These are phyloP conservation scores for Sympetrum striolatum DNA, from an alignment of 2,888 invertebrate genomes.

Conservation along the genomic window DNA sequence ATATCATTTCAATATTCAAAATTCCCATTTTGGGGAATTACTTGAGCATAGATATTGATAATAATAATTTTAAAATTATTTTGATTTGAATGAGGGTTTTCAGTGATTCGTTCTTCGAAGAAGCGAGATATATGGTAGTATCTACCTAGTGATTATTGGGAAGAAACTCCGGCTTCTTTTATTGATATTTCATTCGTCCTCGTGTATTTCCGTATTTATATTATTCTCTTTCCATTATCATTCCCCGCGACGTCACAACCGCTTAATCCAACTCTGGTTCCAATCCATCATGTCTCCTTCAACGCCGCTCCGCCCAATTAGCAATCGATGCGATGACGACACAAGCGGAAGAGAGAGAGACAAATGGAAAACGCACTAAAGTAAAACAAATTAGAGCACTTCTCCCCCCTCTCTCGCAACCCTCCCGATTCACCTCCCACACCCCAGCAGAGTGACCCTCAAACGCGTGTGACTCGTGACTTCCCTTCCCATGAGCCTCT, in stretches of 20 bases:
- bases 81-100: too few species aligned
- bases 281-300: background rate
- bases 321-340: background rate
- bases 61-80: too few species aligned
- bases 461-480: constrained; percentile 33
- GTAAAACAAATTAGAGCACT: background rate
- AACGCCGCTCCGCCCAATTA: background rate
- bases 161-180: too few species aligned
- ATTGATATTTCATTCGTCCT: too few species aligned
- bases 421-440: background rate
- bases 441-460: background rate
- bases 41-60: too few species aligned
- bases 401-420: background rate
- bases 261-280: background rate
- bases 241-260: background rate
- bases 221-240: too few species aligned
- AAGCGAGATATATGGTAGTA: too few species aligned
- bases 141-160: too few species aligned
- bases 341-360: background rate
- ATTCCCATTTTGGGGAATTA: too few species aligned
- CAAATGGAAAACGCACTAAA: background rate
- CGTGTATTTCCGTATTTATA: too few species aligned
- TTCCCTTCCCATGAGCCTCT: constrained; percentile 23
- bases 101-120: too few species aligned
- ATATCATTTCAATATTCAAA: too few species aligned